phyloP scores from a whole-genome alignment of 2,113 vertebrate genomes.

The Chloropsis hardwickii region DNA sequence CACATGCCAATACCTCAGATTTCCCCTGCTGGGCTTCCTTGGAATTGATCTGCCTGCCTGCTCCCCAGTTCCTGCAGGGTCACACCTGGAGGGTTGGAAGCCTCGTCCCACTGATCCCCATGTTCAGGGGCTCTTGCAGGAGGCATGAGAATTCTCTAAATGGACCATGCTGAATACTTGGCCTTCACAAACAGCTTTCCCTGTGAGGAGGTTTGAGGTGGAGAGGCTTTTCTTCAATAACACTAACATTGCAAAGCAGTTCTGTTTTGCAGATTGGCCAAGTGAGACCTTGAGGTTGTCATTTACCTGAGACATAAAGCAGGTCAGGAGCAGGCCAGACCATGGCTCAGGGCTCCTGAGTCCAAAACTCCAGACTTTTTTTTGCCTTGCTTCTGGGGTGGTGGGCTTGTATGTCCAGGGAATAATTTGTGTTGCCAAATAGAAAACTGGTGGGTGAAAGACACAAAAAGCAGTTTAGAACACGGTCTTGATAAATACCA shows the following conservation, averaged over 20 bases:
- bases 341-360: background rate
- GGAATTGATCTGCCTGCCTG: background rate
- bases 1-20: background rate
- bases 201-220: background rate
- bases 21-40: background rate
- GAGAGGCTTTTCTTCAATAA: background rate
- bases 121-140: background rate
- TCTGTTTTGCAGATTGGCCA: background rate
- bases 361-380: background rate
- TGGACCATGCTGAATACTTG: background rate
- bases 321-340: background rate
- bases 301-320: background rate
- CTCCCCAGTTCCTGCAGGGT: background rate
- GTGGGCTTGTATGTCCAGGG: background rate
- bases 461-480: background rate
- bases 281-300: background rate
- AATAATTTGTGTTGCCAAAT: background rate
- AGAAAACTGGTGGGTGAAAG: background rate
- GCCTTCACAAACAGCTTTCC: background rate
- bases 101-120: fast-evolving
- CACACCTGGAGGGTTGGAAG: background rate
- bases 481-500: background rate
- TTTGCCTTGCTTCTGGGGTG: background rate
- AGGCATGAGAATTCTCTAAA: background rate
- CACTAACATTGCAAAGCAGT: background rate